phyloP scores from a whole-genome alignment of 1,140 invertebrate genomes.

The Nylanderia fulva region DNA sequence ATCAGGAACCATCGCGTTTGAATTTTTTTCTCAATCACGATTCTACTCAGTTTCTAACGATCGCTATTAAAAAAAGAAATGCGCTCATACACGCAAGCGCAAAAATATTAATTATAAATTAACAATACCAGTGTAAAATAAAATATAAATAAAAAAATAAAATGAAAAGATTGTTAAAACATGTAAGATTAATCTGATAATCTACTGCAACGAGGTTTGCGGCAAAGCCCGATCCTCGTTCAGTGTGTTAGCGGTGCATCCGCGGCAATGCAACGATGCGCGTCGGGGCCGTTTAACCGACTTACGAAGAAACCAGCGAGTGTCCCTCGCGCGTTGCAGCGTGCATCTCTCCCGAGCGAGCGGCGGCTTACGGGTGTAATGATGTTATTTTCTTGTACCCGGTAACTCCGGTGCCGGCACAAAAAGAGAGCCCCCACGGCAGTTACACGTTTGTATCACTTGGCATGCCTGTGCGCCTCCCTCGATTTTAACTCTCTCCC shows the following conservation, averaged over 20 bases:
- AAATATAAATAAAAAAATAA: no score
- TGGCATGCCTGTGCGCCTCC: slow-evolving; percentile 72
- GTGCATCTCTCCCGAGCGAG: slow-evolving; percentile 8
- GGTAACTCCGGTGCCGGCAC: slow-evolving; percentile 69
- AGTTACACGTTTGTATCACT: slow-evolving; percentile 74
- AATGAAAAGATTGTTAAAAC: no score
- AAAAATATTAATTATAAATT: no score
- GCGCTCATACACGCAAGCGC: no score
- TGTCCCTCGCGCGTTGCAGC: slow-evolving; percentile 28
- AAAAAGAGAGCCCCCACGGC: slow-evolving; percentile 72
- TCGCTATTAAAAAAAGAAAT: no score
- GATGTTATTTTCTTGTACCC: slow-evolving; percentile 81
- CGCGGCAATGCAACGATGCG: slow-evolving; percentile 2
- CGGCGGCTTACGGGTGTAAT: slow-evolving; percentile 75
- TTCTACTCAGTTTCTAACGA: no score
- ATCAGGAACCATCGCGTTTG: no score
- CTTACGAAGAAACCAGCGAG: slow-evolving; percentile 46
- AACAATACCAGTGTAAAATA: no score
- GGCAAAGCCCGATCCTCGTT: no score
- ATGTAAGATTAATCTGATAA: no score
- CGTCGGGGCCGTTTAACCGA: slow-evolving; percentile 32
- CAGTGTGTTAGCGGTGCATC: slow-evolving; percentile 49
- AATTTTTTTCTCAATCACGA: no score
- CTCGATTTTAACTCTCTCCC: slow-evolving; percentile 67
- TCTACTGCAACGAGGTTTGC: no score